Percentiles rank a stretch among this genome's conserved stretches.
Conservation (phyloP, 2,113 vertebrate genomes). For the Indicator indicator region DNA sequence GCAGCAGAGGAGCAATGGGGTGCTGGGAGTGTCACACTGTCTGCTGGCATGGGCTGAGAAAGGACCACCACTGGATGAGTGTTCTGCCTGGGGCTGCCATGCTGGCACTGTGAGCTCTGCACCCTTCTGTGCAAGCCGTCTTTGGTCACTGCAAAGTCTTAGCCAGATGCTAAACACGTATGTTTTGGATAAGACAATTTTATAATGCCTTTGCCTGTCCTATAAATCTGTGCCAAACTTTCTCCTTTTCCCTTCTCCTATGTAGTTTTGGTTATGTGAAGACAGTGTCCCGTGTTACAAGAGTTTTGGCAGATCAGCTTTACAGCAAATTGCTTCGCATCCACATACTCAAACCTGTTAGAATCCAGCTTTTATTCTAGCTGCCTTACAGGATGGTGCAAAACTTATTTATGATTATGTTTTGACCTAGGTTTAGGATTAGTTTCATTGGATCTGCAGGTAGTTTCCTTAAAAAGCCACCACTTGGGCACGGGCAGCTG, state of each 20-base stretch:
- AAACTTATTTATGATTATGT: neutral
- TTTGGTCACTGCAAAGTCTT: accelerated
- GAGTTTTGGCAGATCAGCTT: neutral
- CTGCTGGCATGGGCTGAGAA: neutral
- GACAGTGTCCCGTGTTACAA: neutral
- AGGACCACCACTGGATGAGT: neutral
- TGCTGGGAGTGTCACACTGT: neutral
- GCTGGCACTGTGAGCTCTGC: neutral
- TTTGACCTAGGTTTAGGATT: neutral
- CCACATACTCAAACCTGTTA: neutral
- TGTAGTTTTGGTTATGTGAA: neutral
- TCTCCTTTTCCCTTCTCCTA: neutral
- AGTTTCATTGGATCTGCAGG: neutral
- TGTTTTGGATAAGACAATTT: neutral
- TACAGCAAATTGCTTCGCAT: neutral
- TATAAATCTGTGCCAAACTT: neutral
- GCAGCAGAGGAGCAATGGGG: neutral
- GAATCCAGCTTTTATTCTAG: neutral
- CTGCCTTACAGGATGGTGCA: neutral
- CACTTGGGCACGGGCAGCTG: accelerated
- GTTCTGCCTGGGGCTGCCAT: neutral
- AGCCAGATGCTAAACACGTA: accelerated
- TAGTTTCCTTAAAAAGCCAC: neutral
- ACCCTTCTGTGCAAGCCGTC: neutral
- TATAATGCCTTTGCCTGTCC: neutral